Percentiles rank a stretch among this genome's conserved stretches.
Evolutionary conservation across 2,888 invertebrate species (phyloP).

Genomic region (Caenorhabditis sp.): DNA sequence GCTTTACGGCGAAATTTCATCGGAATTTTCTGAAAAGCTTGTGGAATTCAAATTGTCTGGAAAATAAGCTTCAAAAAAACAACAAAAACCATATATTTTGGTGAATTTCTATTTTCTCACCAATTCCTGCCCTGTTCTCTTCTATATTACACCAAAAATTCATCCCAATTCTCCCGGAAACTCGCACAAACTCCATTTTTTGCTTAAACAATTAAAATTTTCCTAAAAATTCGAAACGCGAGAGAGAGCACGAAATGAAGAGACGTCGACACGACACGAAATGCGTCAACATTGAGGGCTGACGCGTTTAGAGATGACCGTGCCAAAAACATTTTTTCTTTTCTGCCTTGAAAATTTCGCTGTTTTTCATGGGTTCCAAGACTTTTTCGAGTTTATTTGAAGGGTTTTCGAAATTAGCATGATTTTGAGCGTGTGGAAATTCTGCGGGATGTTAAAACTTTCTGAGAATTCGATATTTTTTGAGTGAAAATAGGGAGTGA

Average conservation of each 20-base stretch:
- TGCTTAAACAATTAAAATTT: background rate
- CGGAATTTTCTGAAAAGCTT: too few species aligned
- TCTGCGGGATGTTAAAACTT: background rate
- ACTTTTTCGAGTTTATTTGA: conserved; percentile 1
- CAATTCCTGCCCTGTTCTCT: too few species aligned
- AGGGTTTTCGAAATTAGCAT: conserved; percentile 1
- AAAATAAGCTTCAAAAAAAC: too few species aligned
- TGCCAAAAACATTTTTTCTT: conserved; percentile 22
- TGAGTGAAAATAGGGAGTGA: background rate
- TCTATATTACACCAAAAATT: too few species aligned
- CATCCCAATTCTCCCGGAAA: too few species aligned
- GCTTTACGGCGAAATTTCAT: too few species aligned
- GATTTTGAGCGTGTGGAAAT: background rate
- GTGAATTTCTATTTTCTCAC: too few species aligned
- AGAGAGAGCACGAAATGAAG: conserved; percentile 2
- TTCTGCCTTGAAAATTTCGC: background rate
- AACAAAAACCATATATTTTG: too few species aligned
- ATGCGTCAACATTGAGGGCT: conserved; percentile 17
- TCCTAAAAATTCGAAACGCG: background rate
- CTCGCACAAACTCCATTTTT: too few species aligned
- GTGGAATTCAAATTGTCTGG: too few species aligned
- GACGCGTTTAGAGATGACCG: conserved; percentile 44
- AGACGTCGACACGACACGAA: conserved; percentile 11
- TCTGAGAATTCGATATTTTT: background rate
- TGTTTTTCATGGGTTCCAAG: background rate